These are phyloP conservation scores for Danionella cerebrum DNA, from an alignment of 2,113 vertebrate species.

Conservation along the genomic window DNA sequence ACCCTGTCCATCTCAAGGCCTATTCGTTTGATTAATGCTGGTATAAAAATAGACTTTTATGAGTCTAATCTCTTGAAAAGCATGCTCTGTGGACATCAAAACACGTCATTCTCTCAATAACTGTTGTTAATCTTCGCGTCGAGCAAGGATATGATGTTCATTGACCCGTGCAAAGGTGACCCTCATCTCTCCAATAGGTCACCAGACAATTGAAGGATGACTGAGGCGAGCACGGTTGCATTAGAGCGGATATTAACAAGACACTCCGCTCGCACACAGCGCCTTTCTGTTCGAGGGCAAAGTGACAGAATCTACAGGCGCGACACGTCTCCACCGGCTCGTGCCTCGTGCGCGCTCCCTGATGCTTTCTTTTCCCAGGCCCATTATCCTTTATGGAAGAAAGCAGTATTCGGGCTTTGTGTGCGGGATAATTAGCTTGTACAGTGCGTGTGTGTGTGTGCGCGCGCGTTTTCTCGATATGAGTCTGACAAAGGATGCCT, in stretches of 20 bases:
- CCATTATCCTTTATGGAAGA: slow-evolving; percentile 62
- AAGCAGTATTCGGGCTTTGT: slow-evolving; percentile 46
- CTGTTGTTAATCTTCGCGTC: neutral
- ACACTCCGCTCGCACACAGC: neutral
- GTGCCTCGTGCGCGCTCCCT: slow-evolving; percentile 49
- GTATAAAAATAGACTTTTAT: neutral
- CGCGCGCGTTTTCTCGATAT: slow-evolving; percentile 60
- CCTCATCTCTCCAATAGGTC: slow-evolving; percentile 2
- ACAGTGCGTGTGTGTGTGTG: slow-evolving; percentile 19
- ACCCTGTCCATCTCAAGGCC: too few species aligned
- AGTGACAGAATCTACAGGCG: slow-evolving; percentile 61
- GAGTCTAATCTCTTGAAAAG: too few species aligned
- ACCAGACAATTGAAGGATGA: neutral
- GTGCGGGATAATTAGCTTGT: slow-evolving; percentile 43
- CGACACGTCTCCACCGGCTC: slow-evolving; percentile 60
- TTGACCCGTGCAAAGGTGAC: neutral
- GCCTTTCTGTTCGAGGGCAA: slow-evolving; percentile 53
- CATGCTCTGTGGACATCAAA: neutral
- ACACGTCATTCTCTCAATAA: neutral
- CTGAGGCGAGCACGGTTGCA: neutral
- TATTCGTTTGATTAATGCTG: too few species aligned
- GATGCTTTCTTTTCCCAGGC: slow-evolving; percentile 60
- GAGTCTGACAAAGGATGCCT: slow-evolving; percentile 50
- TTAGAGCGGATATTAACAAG: slow-evolving; percentile 38
- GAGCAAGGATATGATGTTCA: neutral